Conservation (phyloP, 1,140 invertebrate species). For the Pectinophora gossypiella region DNA sequence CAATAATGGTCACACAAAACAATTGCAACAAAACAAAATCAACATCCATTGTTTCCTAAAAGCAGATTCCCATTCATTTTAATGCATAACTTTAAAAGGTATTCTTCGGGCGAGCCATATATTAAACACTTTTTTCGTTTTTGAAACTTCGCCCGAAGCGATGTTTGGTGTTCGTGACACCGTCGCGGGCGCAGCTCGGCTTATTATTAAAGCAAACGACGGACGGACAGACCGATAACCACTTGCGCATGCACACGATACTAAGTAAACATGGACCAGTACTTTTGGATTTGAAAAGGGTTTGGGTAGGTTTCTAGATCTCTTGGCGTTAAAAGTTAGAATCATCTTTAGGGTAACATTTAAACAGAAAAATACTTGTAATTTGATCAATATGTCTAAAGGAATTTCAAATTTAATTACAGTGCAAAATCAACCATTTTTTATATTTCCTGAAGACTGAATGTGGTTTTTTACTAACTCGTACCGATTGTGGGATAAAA, state of each 20-base stretch:
- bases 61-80: background rate
- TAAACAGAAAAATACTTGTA: too few relatives aligned
- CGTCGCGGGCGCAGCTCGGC: constrained; percentile 41
- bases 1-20: too few relatives aligned
- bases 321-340: too few relatives aligned
- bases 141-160: constrained; percentile 17
- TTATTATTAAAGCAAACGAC: constrained; percentile 69
- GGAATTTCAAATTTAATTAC: too few relatives aligned
- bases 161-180: constrained; percentile 67
- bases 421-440: too few relatives aligned
- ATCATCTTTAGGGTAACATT: too few relatives aligned
- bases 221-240: constrained; percentile 51
- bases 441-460: too few relatives aligned
- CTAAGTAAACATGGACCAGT: constrained; percentile 47
- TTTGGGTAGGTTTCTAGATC: background rate
- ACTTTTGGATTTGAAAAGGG: background rate
- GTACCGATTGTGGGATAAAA: too few relatives aligned
- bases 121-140: background rate
- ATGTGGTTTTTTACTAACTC: too few relatives aligned
- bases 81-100: background rate
- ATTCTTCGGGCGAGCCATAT: background rate
- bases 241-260: constrained; percentile 59
- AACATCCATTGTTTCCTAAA: background rate
- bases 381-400: too few relatives aligned
- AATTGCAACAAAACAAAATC: background rate